phyloP scores from a whole-genome alignment of 2,888 invertebrate species.

The Rosalia funebris region DNA sequence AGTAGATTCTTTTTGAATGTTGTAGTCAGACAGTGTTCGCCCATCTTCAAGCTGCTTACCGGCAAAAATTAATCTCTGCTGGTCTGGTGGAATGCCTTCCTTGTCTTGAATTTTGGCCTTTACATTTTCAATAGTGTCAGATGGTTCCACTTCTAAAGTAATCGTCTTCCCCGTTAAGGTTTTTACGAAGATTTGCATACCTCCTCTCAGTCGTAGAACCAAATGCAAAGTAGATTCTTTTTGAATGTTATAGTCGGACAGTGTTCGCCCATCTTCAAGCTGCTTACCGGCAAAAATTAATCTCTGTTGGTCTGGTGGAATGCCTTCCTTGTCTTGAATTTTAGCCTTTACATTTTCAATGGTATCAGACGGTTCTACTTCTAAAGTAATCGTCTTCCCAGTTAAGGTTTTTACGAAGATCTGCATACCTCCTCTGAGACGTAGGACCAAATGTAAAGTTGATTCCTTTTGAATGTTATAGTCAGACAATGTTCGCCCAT shows the following conservation, averaged over 20 bases:
- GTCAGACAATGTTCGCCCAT: constrained; percentile 89
- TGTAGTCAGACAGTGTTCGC: constrained; percentile 89
- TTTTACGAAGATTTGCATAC: constrained; percentile 93
- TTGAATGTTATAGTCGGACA: background rate
- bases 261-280: background rate
- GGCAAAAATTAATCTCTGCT: constrained; percentile 68
- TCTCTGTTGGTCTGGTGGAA: constrained; percentile 75
- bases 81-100: constrained; percentile 90
- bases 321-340: constrained; percentile 90
- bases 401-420: constrained; percentile 70
- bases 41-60: constrained; percentile 85
- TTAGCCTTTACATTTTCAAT: constrained; percentile 95
- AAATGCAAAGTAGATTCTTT: background rate
- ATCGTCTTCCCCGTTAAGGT: constrained; percentile 93
- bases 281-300: constrained; percentile 63
- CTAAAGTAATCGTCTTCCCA: constrained; percentile 69
- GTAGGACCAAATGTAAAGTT: constrained; percentile 70
- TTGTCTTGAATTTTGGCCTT: constrained; percentile 93
- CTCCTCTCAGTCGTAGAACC: constrained; percentile 78
- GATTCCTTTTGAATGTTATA: constrained; percentile 67
- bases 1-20: constrained; percentile 94
- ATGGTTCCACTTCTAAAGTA: constrained; percentile 89
- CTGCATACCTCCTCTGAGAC: constrained; percentile 76
- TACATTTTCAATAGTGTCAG: constrained; percentile 93
- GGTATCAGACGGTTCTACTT: constrained; percentile 81